phyloP scores from a whole-genome alignment of 2,888 invertebrate genomes.

The Ectropis crepuscularia region DNA sequence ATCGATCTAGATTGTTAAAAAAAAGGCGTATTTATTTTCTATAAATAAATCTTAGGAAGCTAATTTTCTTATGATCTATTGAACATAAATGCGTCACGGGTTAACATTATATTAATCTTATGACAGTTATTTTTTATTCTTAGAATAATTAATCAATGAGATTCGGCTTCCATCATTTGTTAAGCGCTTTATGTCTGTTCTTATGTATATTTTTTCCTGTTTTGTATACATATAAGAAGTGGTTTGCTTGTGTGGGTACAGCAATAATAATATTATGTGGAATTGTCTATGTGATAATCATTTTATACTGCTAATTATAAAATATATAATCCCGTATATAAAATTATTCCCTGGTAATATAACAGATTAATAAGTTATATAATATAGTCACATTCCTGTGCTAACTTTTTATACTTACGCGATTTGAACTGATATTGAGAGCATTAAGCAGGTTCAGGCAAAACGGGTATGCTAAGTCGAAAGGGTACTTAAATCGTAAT shows the following conservation, averaged over 20 bases:
- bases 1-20: slow-evolving; percentile 12
- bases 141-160: slow-evolving; percentile 32
- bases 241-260: slow-evolving; percentile 59
- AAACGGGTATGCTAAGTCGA: too few species aligned
- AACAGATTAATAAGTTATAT: slow-evolving; percentile 15
- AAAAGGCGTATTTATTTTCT: too few species aligned
- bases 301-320: slow-evolving; percentile 37
- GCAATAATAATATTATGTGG: slow-evolving; percentile 65
- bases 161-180: slow-evolving; percentile 54
- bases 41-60: too few species aligned
- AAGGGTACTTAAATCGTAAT: too few species aligned
- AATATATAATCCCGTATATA: slow-evolving; percentile 11
- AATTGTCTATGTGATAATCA: slow-evolving; percentile 63
- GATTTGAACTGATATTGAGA: too few species aligned
- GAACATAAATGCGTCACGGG: too few species aligned
- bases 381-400: slow-evolving; percentile 51
- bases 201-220: slow-evolving; percentile 16
- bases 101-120: slow-evolving; percentile 21
- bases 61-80: too few species aligned
- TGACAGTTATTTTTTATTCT: slow-evolving; percentile 23
- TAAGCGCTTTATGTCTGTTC: slow-evolving; percentile 26
- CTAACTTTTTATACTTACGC: too few species aligned
- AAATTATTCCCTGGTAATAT: background rate
- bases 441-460: too few species aligned
- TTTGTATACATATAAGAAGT: slow-evolving; percentile 20